phyloP scores from a whole-genome alignment of 2,113 vertebrate genomes.

The Chroicocephalus ridibundus region DNA sequence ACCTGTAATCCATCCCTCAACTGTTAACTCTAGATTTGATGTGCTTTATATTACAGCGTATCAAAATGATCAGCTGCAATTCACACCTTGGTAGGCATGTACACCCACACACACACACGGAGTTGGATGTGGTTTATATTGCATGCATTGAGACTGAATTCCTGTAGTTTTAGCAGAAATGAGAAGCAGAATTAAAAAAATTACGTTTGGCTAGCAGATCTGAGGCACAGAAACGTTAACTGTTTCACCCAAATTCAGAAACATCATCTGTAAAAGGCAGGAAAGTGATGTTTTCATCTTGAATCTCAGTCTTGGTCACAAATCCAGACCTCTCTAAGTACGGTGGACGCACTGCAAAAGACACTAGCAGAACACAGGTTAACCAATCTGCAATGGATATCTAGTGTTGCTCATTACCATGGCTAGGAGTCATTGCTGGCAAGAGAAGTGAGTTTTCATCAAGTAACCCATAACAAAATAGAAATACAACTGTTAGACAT shows the following conservation, averaged over 20 bases:
- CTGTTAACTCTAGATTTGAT: neutral
- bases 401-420: neutral
- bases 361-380: neutral
- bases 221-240: neutral
- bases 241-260: neutral
- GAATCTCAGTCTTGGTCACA: neutral
- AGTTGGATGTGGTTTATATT: neutral
- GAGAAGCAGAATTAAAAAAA: neutral
- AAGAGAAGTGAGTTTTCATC: neutral
- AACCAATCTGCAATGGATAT: neutral
- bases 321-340: neutral
- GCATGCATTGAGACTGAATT: neutral
- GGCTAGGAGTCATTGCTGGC: neutral
- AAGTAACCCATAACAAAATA: neutral
- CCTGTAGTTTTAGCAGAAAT: neutral
- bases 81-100: neutral
- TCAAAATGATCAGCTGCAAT: neutral
- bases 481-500: neutral
- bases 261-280: neutral
- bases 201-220: fast-evolving
- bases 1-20: neutral
- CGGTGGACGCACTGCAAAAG: fast-evolving
- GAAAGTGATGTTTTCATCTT: neutral
- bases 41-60: neutral
- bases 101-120: neutral